Evolutionary conservation across 2,113 vertebrate genomes (phyloP).

Genomic region (Cynoglossus semilaevis): DNA sequence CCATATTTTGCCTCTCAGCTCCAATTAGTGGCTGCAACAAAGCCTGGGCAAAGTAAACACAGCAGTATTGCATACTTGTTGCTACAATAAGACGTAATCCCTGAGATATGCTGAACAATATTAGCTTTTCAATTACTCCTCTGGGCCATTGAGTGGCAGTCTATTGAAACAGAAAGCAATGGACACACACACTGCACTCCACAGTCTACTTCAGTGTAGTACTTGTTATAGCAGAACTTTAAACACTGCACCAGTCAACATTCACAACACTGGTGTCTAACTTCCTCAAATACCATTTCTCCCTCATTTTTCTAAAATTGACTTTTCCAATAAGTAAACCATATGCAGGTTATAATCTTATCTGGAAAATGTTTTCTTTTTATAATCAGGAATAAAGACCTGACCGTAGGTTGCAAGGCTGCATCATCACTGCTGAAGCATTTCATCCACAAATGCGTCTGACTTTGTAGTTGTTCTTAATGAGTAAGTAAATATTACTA

Average conservation of each 20-base stretch:
- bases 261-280: constrained; percentile 18
- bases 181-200: constrained; percentile 16
- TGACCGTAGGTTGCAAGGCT: too few relatives aligned
- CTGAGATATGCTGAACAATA: constrained; percentile 74
- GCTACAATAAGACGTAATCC: constrained; percentile 73
- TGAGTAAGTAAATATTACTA: too few relatives aligned
- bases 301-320: too few relatives aligned
- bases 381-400: too few relatives aligned
- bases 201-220: constrained; percentile 43
- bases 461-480: too few relatives aligned
- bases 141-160: constrained; percentile 68
- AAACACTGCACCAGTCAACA: constrained; percentile 42
- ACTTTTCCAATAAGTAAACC: too few relatives aligned
- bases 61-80: constrained; percentile 72
- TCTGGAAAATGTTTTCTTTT: too few relatives aligned
- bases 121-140: constrained; percentile 78
- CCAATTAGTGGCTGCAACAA: constrained; percentile 71
- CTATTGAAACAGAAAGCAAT: constrained; percentile 63
- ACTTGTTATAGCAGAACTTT: constrained; percentile 59
- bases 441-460: too few relatives aligned
- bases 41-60: constrained; percentile 72
- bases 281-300: too few relatives aligned
- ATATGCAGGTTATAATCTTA: too few relatives aligned
- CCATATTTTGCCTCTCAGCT: constrained; percentile 66
- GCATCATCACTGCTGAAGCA: not conserved